A percentile compares a stretch with the other conserved stretches of the same genome.
phyloP scores from a whole-genome alignment of 2,797 vertebrate genomes.

The Hydrocynus forskahlii region DNA sequence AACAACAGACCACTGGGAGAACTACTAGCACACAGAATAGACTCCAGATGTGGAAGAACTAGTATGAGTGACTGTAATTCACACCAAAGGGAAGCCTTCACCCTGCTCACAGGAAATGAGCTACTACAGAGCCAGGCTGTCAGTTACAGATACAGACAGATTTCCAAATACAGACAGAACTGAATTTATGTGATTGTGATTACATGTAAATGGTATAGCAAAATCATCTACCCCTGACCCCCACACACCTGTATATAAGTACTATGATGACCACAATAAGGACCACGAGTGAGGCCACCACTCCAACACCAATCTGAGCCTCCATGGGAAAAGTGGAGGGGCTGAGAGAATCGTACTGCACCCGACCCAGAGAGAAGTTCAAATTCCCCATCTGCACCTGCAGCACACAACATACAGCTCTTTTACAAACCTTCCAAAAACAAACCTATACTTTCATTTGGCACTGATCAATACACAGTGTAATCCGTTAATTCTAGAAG shows the following conservation, averaged over 20 bases:
- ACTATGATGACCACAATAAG: constrained; percentile 94
- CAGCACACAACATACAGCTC: constrained; percentile 19
- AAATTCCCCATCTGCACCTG: constrained; percentile 96
- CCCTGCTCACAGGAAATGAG: constrained; percentile 7
- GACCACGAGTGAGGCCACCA: constrained; percentile 90
- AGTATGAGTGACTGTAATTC: constrained; percentile 26
- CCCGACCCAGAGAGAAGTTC: constrained; percentile 89
- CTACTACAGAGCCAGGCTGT: not conserved
- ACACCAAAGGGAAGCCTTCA: constrained; percentile 18
- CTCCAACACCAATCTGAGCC: constrained; percentile 93
- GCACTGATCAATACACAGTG: not conserved
- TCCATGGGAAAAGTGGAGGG: constrained; percentile 90
- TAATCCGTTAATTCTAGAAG: not conserved
- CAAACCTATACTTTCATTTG: not conserved
- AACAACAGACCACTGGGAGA: constrained; percentile 14
- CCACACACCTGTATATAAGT: constrained; percentile 90
- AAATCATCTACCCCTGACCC: not conserved
- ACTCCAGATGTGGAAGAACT: constrained; percentile 38
- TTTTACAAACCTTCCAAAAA: not conserved
- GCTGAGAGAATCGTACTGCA: constrained; percentile 92
- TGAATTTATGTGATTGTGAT: no score
- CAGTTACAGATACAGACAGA: not conserved
- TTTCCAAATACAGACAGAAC: not conserved
- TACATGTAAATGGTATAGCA: no score
- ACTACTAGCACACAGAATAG: constrained; percentile 1